Evolutionary conservation across 1,140 invertebrate species (phyloP).

Genomic region (Microplitis mediator): DNA sequence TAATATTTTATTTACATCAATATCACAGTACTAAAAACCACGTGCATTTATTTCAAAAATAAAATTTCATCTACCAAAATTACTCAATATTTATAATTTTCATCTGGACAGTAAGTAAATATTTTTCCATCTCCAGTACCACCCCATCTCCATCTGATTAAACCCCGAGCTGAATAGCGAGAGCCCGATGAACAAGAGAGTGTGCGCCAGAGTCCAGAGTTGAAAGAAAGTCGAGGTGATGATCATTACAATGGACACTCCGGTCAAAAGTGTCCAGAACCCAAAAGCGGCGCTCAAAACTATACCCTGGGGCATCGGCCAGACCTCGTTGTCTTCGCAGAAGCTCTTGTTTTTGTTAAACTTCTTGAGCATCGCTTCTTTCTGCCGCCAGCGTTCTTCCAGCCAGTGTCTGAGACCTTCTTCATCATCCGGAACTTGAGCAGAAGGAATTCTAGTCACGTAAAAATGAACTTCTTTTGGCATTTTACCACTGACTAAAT

Average conservation of each 20-base stretch:
- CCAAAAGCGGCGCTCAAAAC: constrained; percentile 62
- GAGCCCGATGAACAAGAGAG: constrained; percentile 59
- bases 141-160: constrained; percentile 64
- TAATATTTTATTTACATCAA: constrained; percentile 14
- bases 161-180: constrained; percentile 64
- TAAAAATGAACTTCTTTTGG: constrained; percentile 77
- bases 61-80: neutral
- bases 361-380: constrained; percentile 68
- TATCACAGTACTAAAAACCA: constrained; percentile 28
- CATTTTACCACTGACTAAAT: constrained; percentile 70
- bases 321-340: constrained; percentile 31
- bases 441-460: constrained; percentile 72
- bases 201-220: constrained; percentile 60
- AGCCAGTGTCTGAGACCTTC: constrained; percentile 70
- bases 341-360: constrained; percentile 67
- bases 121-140: constrained; percentile 56
- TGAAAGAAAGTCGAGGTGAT: constrained; percentile 59
- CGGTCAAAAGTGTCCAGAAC: constrained; percentile 64
- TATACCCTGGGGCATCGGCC: constrained; percentile 48
- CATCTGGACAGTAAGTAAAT: neutral
- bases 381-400: constrained; percentile 73
- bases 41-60: neutral
- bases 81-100: neutral
- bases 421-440: constrained; percentile 67
- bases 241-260: constrained; percentile 55